These are phyloP conservation scores for Boloria selene DNA, from an alignment of 2,888 invertebrate genomes.

Conservation along the genomic window DNA sequence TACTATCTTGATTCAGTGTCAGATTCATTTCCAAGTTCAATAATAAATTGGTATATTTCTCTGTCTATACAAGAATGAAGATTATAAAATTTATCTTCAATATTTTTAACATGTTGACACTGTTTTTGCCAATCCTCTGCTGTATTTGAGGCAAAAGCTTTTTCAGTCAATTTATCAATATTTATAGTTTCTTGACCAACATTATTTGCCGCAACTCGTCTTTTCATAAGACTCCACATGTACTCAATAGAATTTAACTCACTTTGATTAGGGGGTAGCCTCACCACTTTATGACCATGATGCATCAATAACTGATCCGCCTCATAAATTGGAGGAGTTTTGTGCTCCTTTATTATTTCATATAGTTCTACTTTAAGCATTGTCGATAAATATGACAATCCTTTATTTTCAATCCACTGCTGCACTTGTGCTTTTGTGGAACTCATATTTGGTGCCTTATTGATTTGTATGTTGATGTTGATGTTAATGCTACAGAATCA, in stretches of 20 bases:
- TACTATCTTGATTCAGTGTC: too few relatives aligned
- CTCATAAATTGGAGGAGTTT: slow-evolving; percentile 17
- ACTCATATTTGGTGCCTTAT: slow-evolving; percentile 1
- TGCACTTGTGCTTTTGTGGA: background rate
- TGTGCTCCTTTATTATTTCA: slow-evolving; percentile 24
- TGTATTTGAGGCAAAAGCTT: slow-evolving; percentile 35
- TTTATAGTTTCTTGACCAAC: slow-evolving; percentile 35
- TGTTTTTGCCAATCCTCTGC: slow-evolving; percentile 7
- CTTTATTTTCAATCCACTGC: slow-evolving; percentile 7
- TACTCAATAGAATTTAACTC: too few relatives aligned
- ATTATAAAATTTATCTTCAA: slow-evolving; percentile 5
- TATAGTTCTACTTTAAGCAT: slow-evolving; percentile 8
- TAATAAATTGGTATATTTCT: too few relatives aligned
- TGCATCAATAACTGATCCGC: slow-evolving; percentile 3
- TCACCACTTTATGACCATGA: slow-evolving; percentile 21
- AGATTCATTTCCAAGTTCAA: too few relatives aligned
- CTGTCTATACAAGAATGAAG: too few relatives aligned
- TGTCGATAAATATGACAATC: slow-evolving; percentile 11
- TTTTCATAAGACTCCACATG: slow-evolving; percentile 41
- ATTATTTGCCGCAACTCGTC: slow-evolving; percentile 40
- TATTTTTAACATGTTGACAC: slow-evolving; percentile 13
- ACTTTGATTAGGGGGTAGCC: slow-evolving; percentile 34
- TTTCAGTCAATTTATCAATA: slow-evolving; percentile 28
- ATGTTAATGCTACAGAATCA: too few relatives aligned
- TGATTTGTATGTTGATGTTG: background rate